Conservation (phyloP, 2,797 vertebrate genomes). For the Acanthurus leucopareius region DNA sequence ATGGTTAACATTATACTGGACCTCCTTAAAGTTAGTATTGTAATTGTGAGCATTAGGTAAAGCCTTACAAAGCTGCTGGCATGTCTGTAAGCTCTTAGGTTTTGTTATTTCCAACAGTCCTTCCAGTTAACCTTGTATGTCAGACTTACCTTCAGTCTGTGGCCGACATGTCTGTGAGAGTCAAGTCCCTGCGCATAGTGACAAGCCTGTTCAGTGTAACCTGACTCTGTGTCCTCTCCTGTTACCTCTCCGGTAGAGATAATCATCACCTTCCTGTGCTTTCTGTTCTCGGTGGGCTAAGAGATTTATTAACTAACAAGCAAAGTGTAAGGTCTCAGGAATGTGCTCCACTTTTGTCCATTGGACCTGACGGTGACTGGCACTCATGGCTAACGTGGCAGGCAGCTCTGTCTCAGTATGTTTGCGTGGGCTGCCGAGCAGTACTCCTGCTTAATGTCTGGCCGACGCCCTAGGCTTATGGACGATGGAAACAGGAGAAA, state of each 20-base stretch:
- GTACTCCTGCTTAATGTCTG: slow-evolving; percentile 49
- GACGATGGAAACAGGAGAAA: slow-evolving; percentile 53
- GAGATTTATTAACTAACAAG: slow-evolving; percentile 74
- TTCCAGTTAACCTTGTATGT: slow-evolving; percentile 41
- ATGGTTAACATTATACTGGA: too few relatives aligned
- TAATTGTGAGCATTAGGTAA: too few relatives aligned
- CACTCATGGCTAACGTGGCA: slow-evolving; percentile 59
- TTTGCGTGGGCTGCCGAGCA: slow-evolving; percentile 53
- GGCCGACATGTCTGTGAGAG: slow-evolving; percentile 30
- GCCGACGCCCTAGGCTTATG: slow-evolving; percentile 46
- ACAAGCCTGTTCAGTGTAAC: slow-evolving; percentile 62
- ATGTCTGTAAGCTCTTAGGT: too few relatives aligned
- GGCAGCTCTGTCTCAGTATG: slow-evolving; percentile 66
- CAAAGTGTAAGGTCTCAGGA: slow-evolving; percentile 68
- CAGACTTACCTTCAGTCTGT: slow-evolving; percentile 25
- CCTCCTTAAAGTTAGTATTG: too few relatives aligned
- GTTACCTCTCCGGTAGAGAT: slow-evolving; percentile 66
- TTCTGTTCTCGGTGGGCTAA: slow-evolving; percentile 44
- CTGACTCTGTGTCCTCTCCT: slow-evolving; percentile 59
- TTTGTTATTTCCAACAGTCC: background rate
- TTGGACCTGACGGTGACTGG: slow-evolving; percentile 72
- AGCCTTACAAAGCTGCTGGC: too few relatives aligned
- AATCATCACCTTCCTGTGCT: slow-evolving; percentile 71
- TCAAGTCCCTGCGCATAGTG: slow-evolving; percentile 43
- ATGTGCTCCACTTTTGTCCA: slow-evolving; percentile 73